phyloP scores from a whole-genome alignment of 1,140 invertebrate species.

The Drosophila novamexicana region DNA sequence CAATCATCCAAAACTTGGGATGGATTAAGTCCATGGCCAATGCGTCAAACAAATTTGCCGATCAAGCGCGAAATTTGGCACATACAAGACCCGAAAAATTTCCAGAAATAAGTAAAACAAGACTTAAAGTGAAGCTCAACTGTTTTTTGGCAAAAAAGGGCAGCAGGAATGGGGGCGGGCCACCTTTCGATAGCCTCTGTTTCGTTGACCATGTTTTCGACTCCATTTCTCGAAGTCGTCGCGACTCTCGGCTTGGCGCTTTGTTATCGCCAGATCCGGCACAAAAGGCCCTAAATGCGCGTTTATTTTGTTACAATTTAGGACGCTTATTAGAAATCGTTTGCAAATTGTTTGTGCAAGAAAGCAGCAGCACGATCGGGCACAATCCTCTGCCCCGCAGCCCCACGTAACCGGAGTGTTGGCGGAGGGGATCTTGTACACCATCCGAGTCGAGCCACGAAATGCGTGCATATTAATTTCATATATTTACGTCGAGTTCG shows the following conservation, averaged over 20 bases:
- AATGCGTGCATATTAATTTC: conserved; percentile 81
- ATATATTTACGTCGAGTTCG: conserved; percentile 61
- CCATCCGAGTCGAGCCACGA: conserved; percentile 60
- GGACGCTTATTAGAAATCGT: conserved; percentile 82
- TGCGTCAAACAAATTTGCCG: conserved; percentile 33
- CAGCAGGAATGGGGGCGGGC: conserved; percentile 30
- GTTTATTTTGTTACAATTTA: conserved; percentile 83
- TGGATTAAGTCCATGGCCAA: conserved; percentile 43
- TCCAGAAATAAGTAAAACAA: conserved; percentile 17
- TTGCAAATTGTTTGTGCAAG: conserved; percentile 80
- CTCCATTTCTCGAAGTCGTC: conserved; percentile 14
- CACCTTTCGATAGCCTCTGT: conserved; percentile 63
- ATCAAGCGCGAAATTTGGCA: conserved; percentile 72
- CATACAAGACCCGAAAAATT: conserved; percentile 50
- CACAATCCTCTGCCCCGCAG: neutral
- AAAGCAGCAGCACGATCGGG: conserved; percentile 72
- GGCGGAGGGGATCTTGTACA: conserved; percentile 14
- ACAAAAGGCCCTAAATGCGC: conserved; percentile 80
- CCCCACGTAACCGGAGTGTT: conserved; percentile 21
- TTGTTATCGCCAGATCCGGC: conserved; percentile 60
- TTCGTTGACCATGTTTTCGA: conserved; percentile 46
- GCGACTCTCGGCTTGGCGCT: conserved; percentile 33
- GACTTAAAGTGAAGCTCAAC: neutral
- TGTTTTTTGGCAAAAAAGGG: conserved; percentile 13
- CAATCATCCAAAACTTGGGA: conserved; percentile 31